A percentile compares a stretch with the other conserved stretches of the same genome.
These are phyloP conservation scores for Hippocampus guttulatus DNA, from an alignment of 2,113 vertebrate species.

Conservation along the genomic window DNA sequence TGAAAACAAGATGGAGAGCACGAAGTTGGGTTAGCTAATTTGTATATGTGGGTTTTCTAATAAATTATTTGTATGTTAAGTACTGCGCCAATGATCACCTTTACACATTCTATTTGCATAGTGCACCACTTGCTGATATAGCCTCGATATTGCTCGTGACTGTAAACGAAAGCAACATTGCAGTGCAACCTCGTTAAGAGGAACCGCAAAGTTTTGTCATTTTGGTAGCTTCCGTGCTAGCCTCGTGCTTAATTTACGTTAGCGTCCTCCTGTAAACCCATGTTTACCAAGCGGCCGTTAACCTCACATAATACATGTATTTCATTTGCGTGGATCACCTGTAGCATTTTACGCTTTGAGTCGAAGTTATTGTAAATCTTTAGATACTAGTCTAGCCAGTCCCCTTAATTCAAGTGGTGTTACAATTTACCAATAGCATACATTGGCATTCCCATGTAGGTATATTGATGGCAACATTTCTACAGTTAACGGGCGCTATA, in stretches of 20 bases:
- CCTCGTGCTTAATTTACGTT: slow-evolving; percentile 47
- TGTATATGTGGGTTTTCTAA: slow-evolving; percentile 35
- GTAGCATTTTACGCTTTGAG: too few species aligned
- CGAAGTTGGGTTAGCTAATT: slow-evolving; percentile 54
- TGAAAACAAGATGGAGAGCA: slow-evolving; percentile 70
- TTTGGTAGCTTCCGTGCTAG: slow-evolving; percentile 54
- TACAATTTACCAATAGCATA: too few species aligned
- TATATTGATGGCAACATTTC: background rate
- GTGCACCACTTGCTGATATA: background rate
- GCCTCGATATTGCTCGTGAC: background rate
- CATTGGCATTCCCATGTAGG: background rate
- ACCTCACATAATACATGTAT: background rate
- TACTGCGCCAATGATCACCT: background rate
- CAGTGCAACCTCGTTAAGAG: background rate
- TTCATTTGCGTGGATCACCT: background rate
- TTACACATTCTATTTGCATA: slow-evolving; percentile 10
- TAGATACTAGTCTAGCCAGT: background rate
- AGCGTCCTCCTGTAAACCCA: background rate
- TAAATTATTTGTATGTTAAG: slow-evolving; percentile 2
- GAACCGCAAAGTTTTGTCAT: slow-evolving; percentile 55
- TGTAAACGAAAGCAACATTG: background rate
- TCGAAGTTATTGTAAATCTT: background rate
- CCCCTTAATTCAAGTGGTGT: background rate
- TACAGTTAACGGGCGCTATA: background rate
- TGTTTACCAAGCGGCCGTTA: background rate